phyloP scores from a whole-genome alignment of 1,140 invertebrate genomes.

The Eumaeus atala region DNA sequence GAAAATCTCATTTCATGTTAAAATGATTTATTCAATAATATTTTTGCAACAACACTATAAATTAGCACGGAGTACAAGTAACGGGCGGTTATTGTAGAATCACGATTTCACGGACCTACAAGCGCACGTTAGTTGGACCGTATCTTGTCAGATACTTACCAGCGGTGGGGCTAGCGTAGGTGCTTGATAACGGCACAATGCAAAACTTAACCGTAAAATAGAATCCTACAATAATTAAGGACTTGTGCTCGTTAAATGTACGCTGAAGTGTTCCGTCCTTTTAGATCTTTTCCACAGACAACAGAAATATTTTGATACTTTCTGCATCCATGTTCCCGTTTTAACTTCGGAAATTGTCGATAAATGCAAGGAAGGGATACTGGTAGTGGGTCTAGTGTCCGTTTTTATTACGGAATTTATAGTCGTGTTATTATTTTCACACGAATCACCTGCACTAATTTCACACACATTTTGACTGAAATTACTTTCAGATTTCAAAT shows the following conservation, averaged over 20 bases:
- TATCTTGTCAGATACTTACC: not conserved
- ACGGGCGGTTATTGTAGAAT: no score
- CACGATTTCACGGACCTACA: not conserved
- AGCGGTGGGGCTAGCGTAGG: not conserved
- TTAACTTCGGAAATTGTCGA: constrained; percentile 34
- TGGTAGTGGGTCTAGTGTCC: not conserved
- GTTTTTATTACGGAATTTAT: not conserved
- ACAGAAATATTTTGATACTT: constrained; percentile 1
- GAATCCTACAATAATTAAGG: no score
- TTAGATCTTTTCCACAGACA: not conserved
- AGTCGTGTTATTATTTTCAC: not conserved
- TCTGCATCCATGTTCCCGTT: constrained; percentile 36
- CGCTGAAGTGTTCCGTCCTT: no score
- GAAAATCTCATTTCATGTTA: no score
- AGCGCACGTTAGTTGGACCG: not conserved
- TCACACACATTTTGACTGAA: not conserved
- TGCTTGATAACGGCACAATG: not conserved
- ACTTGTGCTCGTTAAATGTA: no score
- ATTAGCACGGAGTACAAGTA: no score
- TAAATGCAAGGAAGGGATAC: constrained; percentile 34
- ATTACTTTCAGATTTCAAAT: not conserved
- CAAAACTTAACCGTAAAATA: no score
- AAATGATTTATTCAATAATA: no score
- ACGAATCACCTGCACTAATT: not conserved
- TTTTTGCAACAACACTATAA: no score